Percentiles rank a stretch among this genome's conserved stretches.
phyloP scores from a whole-genome alignment of 2,113 vertebrate species.

The Australoheros scitulus region DNA sequence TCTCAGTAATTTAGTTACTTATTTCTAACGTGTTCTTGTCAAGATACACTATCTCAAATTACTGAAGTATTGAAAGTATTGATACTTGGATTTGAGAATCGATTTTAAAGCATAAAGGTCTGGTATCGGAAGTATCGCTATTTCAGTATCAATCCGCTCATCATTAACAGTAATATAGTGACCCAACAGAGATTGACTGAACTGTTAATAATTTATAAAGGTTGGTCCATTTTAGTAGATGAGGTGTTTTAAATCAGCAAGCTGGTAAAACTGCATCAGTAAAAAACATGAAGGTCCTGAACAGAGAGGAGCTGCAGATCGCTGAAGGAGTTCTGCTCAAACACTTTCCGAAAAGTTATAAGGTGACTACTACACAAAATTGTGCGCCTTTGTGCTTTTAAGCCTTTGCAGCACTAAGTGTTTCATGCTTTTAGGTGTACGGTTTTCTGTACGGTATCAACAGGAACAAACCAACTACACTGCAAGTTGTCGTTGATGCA shows the following conservation, averaged over 20 bases:
- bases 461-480: constrained; percentile 50
- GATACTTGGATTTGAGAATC: too few species aligned
- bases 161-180: neutral
- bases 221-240: neutral
- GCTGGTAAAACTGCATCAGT: neutral
- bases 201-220: neutral
- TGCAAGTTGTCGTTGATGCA: constrained; percentile 63
- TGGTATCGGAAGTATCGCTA: too few species aligned
- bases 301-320: constrained; percentile 43
- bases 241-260: neutral
- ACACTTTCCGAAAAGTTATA: constrained; percentile 59
- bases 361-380: constrained; percentile 36
- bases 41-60: too few species aligned
- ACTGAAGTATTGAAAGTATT: too few species aligned
- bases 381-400: neutral
- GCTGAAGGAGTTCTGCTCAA: constrained; percentile 59
- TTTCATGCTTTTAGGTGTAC: constrained; percentile 51
- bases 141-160: too few species aligned
- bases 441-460: constrained; percentile 56
- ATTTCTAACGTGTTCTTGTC: too few species aligned
- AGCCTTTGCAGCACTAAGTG: neutral
- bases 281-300: constrained; percentile 63
- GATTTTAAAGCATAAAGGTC: too few species aligned
- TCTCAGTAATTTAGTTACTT: too few species aligned
- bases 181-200: neutral